Evolutionary conservation across 1,140 invertebrate genomes (phyloP), one percentile per base, ranked within the genome.

Genomic region (Lysiphlebus fabarum): DNA sequence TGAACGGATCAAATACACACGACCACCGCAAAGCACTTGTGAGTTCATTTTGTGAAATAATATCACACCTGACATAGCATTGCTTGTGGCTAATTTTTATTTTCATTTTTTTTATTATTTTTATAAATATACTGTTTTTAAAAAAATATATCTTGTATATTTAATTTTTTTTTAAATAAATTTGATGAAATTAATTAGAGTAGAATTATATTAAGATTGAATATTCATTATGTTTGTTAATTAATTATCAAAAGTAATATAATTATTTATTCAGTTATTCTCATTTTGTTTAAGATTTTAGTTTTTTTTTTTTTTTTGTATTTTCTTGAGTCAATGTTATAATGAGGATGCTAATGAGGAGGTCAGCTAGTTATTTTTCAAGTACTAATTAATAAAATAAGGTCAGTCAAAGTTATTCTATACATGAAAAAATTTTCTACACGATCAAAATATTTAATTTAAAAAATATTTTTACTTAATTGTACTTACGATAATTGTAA

Each of bases 1-100:
- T 63, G 56, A 53, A 41, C 54, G 48, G 57, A 64, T 67, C 57
- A 56, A 66, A 64, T 26, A 26, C 17, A 26, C 55, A 56, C 53
- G 48, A 33, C 48, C 48, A 49, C 48, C 47, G 47, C 51, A 44
- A 54, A 63, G 57, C 40, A 53, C n/a, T 55, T 26, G 50, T 33
- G 48, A 49, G 48, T 49, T 49, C 48, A 49, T 49, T 49, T 49
- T 49, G 34, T 26, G 17, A 9, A 51, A 56, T 61, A 61, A 59
- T 36, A 58, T 61, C 53, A 26, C 26, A 11, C 17, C 49, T 49
- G 42, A 64, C 56, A 55, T 33, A 49, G 26, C 33, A 49, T 34
- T 34, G 26, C 48, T 7, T 36, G 36, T 34, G 26, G 33, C 17
- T 49, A 36, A 49, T 34, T 49, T 49, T n/a, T 1, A 11, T 26